Conservation (phyloP, 2,888 invertebrate genomes). For the Folsomia candida region DNA sequence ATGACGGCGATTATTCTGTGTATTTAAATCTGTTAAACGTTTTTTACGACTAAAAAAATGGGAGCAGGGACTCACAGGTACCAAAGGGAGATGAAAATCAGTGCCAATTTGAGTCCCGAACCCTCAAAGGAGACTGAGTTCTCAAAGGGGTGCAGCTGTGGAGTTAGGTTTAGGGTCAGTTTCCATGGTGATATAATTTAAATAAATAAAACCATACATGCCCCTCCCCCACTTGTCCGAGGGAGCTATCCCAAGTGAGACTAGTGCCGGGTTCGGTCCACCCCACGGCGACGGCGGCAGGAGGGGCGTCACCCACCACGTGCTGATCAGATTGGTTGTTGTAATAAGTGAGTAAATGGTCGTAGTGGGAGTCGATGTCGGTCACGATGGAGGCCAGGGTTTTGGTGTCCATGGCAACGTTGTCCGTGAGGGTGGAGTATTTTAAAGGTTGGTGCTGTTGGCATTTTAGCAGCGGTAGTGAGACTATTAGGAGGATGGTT, state of each 20-base stretch:
- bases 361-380: background rate
- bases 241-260: too few relatives aligned
- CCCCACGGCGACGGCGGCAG: too few relatives aligned
- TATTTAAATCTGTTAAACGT: background rate
- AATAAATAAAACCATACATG: too few relatives aligned
- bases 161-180: too few relatives aligned
- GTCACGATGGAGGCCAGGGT: background rate
- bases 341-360: background rate
- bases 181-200: too few relatives aligned
- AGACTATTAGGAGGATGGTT: too few relatives aligned
- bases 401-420: background rate
- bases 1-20: background rate
- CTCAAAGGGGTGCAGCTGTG: background rate
- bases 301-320: background rate
- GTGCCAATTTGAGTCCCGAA: background rate
- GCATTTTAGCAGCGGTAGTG: too few relatives aligned
- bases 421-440: too few relatives aligned
- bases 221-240: too few relatives aligned
- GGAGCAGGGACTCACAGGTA: background rate
- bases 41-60: background rate
- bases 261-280: too few relatives aligned
- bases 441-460: too few relatives aligned
- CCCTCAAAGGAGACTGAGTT: background rate
- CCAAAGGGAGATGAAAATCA: background rate
- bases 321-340: background rate